Conservation (phyloP, 2,797 vertebrate genomes). For the Denticeps clupeoides region DNA sequence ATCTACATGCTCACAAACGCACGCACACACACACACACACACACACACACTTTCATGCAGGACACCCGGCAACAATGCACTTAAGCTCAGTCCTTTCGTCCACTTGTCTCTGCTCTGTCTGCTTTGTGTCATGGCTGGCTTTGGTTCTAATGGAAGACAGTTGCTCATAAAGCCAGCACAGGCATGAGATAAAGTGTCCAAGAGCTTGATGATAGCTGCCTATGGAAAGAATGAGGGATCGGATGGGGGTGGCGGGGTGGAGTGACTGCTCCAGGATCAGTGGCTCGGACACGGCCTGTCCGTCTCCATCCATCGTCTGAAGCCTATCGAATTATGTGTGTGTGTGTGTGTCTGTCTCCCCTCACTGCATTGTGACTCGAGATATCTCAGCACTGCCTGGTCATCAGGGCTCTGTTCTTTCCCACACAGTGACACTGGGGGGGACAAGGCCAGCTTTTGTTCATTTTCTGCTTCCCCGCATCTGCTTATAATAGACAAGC, state of each 20-base stretch:
- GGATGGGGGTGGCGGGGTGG: not conserved
- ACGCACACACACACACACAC: too few species aligned
- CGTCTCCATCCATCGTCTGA: slow-evolving; percentile 14
- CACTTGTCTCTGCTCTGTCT: too few species aligned
- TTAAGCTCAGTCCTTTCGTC: too few species aligned
- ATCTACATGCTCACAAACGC: slow-evolving; percentile 3
- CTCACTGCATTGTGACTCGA: slow-evolving; percentile 1
- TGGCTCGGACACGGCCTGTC: slow-evolving; percentile 24
- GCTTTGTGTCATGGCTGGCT: not conserved
- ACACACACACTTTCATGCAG: slow-evolving; percentile 9
- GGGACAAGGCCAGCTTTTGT: slow-evolving; percentile 37
- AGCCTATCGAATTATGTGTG: not conserved
- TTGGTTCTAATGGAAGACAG: slow-evolving; percentile 29
- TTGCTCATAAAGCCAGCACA: slow-evolving; percentile 23
- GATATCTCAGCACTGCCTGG: slow-evolving; percentile 17
- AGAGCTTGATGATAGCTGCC: slow-evolving; percentile 17
- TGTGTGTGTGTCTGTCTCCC: not conserved
- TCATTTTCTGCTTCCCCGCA: slow-evolving; percentile 30
- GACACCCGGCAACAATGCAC: too few species aligned
- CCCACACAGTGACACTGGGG: slow-evolving; percentile 22
- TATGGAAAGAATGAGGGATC: slow-evolving; percentile 21
- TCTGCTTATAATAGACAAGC: slow-evolving; percentile 34
- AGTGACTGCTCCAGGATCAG: slow-evolving; percentile 25
- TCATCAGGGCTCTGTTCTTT: slow-evolving; percentile 20
- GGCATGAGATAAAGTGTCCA: slow-evolving; percentile 20